Conservation (phyloP, 2,113 vertebrate genomes). For the Panurus biarmicus region DNA sequence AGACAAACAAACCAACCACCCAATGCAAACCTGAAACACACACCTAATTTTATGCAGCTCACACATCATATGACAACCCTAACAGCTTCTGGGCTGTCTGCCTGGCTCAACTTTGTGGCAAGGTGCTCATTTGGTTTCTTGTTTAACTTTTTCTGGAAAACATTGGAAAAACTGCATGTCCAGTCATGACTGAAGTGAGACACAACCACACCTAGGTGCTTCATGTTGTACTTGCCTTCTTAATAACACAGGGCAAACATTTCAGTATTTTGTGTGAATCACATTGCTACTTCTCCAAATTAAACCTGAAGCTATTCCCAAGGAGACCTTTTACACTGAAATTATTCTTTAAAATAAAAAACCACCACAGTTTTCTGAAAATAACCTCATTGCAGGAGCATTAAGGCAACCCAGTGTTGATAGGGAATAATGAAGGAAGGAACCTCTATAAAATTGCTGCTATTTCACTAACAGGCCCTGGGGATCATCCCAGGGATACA, state of each 20-base stretch:
- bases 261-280: not conserved
- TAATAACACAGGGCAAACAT: not conserved
- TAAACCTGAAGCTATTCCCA: not conserved
- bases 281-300: not conserved
- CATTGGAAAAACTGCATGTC: not conserved
- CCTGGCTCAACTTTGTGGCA: not conserved
- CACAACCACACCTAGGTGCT: fast-evolving
- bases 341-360: not conserved
- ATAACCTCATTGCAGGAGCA: not conserved
- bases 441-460: not conserved
- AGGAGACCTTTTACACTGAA: not conserved
- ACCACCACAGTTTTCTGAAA: not conserved
- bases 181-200: not conserved
- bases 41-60: not conserved
- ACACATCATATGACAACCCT: not conserved
- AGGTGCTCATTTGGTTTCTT: not conserved
- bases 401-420: not conserved
- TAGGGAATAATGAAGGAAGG: not conserved
- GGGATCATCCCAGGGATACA: not conserved
- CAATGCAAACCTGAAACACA: not conserved
- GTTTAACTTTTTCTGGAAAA: not conserved
- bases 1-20: not conserved
- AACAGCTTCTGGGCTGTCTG: not conserved
- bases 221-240: not conserved
- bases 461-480: not conserved